These are phyloP conservation scores for Pongo abelii DNA, from an alignment of 2,113 vertebrate species.

Conservation along the genomic window DNA sequence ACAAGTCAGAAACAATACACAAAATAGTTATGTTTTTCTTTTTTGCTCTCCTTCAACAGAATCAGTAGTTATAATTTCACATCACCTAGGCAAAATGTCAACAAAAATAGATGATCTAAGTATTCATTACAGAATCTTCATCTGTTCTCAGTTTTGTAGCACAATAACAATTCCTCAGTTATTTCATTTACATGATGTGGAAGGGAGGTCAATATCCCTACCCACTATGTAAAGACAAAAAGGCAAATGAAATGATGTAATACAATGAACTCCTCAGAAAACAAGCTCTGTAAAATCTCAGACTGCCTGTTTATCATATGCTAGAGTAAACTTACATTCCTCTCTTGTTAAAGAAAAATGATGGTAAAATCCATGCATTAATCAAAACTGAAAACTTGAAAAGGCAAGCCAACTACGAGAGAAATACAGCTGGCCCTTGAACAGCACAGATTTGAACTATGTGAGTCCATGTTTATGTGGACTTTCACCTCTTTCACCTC, in stretches of 20 bases:
- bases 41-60: no score
- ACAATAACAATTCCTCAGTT: background rate
- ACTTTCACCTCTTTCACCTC: background rate
- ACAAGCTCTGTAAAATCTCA: background rate
- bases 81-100: conserved; percentile 26
- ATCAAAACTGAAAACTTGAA: conserved; percentile 30
- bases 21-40: background rate
- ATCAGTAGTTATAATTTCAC: conserved; percentile 8
- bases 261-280: background rate
- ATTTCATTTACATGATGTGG: background rate
- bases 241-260: background rate
- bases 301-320: background rate
- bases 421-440: background rate
- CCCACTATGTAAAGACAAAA: background rate
- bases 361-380: background rate
- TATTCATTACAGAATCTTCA: conserved; percentile 19
- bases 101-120: background rate
- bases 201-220: background rate
- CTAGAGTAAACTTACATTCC: background rate
- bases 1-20: background rate
- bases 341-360: background rate
- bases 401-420: background rate
- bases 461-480: background rate
- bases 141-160: background rate
- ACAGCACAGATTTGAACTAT: background rate